Percentiles rank a stretch among this genome's conserved stretches.
These are phyloP conservation scores for Philotrypesis tridentata DNA, from an alignment of 1,140 invertebrate genomes.

Conservation along the genomic window DNA sequence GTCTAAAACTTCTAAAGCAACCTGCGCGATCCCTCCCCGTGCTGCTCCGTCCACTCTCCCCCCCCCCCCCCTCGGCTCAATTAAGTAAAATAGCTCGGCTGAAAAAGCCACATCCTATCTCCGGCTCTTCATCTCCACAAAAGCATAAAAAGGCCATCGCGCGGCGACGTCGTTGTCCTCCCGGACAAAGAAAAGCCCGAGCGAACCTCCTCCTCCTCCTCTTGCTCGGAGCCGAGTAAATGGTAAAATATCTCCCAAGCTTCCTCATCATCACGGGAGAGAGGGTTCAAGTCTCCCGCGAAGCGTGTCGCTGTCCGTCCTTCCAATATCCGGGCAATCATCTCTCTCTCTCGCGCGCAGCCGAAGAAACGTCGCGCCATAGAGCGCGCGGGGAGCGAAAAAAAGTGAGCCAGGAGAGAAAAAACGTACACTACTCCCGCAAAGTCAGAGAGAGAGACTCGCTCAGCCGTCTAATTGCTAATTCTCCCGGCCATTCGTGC, in stretches of 20 bases:
- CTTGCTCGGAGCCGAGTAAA: too few relatives aligned
- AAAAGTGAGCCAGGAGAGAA: background rate
- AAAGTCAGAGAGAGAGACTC: background rate
- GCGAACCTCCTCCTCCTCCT: too few relatives aligned
- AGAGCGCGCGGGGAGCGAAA: too few relatives aligned
- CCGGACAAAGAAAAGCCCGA: background rate
- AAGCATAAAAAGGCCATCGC: background rate
- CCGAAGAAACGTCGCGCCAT: too few relatives aligned
- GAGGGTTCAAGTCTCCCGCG: background rate
- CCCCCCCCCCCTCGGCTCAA: too few relatives aligned
- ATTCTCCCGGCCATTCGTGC: background rate
- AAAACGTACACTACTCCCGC: background rate
- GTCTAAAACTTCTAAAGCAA: too few relatives aligned
- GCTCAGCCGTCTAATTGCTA: slow-evolving; percentile 6
- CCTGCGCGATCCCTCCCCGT: too few relatives aligned
- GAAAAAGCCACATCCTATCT: background rate
- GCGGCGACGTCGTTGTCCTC: too few relatives aligned
- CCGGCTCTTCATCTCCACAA: background rate
- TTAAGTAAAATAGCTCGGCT: too few relatives aligned
- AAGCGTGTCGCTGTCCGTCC: slow-evolving; percentile 27
- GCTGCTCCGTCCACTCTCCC: too few relatives aligned
- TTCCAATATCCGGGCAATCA: slow-evolving; percentile 37
- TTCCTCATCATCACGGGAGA: background rate
- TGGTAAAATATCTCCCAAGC: background rate
- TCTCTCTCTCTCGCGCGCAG: background rate